These are phyloP conservation scores for Cryptus armator DNA, from an alignment of 2,888 invertebrate genomes.

Conservation along the genomic window DNA sequence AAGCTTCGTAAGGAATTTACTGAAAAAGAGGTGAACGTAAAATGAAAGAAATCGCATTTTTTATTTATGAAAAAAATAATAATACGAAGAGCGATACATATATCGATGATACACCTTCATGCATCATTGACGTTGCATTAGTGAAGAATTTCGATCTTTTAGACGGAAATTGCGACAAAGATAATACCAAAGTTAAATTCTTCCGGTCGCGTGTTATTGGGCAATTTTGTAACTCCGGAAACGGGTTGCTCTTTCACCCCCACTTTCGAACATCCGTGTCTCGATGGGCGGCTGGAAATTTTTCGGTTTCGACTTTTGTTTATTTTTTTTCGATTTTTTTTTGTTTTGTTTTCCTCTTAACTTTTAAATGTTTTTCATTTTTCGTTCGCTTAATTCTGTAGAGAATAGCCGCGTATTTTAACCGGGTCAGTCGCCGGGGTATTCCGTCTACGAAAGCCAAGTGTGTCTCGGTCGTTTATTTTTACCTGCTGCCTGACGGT, in stretches of 20 bases:
- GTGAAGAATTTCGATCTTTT: background rate
- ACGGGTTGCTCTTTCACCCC: background rate
- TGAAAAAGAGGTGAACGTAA: too few species aligned
- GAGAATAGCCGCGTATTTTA: slow-evolving; percentile 51
- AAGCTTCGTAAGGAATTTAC: too few species aligned
- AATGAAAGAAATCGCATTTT: too few species aligned
- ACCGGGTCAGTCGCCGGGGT: slow-evolving; percentile 54
- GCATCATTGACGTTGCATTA: background rate
- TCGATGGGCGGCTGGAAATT: slow-evolving; percentile 24
- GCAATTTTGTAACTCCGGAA: slow-evolving; percentile 18
- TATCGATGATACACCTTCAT: background rate
- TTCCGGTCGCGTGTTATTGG: slow-evolving; percentile 18
- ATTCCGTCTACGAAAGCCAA: slow-evolving; percentile 72
- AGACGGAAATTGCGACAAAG: background rate
- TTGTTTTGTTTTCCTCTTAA: background rate
- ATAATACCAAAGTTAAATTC: background rate
- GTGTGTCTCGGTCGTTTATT: slow-evolving; percentile 81
- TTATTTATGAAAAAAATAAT: too few species aligned
- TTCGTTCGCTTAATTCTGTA: slow-evolving; percentile 41
- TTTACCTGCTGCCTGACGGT: slow-evolving; percentile 63
- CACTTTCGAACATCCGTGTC: background rate
- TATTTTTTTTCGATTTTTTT: background rate
- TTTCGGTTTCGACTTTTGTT: background rate
- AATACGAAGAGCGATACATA: background rate
- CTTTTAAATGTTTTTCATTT: background rate